Evolutionary conservation across 2,888 invertebrate genomes (phyloP).

Genomic region (Sarcophaga carnaria): DNA sequence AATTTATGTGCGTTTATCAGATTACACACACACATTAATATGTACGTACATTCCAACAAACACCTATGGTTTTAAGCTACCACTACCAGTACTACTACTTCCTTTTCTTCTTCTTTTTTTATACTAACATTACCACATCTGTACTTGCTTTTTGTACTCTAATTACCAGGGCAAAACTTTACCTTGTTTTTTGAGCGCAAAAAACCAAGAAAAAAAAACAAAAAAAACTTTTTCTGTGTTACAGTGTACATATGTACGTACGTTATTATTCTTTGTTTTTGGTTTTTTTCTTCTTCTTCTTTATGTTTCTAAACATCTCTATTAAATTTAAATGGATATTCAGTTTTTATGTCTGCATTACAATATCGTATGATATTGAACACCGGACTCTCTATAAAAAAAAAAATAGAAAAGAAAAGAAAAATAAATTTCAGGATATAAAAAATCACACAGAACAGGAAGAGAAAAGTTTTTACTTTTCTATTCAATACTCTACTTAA

Average conservation of each 20-base stretch:
- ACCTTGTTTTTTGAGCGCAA: slow-evolving; percentile 46
- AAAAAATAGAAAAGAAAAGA: neutral
- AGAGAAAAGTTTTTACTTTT: slow-evolving; percentile 31
- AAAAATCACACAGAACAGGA: slow-evolving; percentile 24
- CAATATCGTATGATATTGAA: slow-evolving; percentile 50
- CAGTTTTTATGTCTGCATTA: slow-evolving; percentile 59
- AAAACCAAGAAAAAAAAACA: too few relatives aligned
- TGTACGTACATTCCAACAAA: neutral
- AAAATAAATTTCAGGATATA: neutral
- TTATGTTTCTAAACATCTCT: slow-evolving; percentile 57
- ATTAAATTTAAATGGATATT: slow-evolving; percentile 65
- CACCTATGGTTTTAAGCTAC: neutral
- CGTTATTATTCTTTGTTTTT: neutral
- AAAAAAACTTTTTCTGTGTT: slow-evolving; percentile 23
- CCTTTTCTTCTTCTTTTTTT: neutral
- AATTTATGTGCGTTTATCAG: slow-evolving; percentile 56
- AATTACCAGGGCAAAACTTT: slow-evolving; percentile 67
- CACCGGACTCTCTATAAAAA: neutral
- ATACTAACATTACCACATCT: slow-evolving; percentile 33
- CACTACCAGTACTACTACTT: neutral
- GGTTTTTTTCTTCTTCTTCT: slow-evolving; percentile 17
- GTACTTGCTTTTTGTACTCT: slow-evolving; percentile 57
- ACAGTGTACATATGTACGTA: too few relatives aligned
- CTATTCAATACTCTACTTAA: slow-evolving; percentile 25
- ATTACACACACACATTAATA: slow-evolving; percentile 39